Evolutionary conservation across 1,140 invertebrate genomes (phyloP).

Genomic region (Bradysia coprophila): DNA sequence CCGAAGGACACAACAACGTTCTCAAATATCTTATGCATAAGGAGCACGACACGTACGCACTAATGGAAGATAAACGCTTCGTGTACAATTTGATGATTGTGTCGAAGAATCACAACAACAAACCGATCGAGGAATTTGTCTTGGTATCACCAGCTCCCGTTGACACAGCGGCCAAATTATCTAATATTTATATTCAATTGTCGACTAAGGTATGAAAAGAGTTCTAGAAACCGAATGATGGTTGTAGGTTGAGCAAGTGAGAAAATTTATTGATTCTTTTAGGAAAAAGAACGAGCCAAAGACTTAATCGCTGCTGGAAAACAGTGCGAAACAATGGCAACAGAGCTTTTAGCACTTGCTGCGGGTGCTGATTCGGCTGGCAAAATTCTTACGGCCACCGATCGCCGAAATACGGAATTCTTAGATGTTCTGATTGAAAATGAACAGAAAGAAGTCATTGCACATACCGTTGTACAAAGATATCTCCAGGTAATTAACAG

Average conservation of each 20-base stretch:
- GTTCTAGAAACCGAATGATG: neutral
- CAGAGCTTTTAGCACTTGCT: constrained; percentile 83
- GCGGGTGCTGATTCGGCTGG: constrained; percentile 87
- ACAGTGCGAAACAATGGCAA: constrained; percentile 94
- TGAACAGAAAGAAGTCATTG: constrained; percentile 94
- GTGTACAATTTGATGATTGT: constrained; percentile 98
- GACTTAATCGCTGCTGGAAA: constrained; percentile 87
- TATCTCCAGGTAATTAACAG: constrained; percentile 59
- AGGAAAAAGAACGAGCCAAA: constrained; percentile 94
- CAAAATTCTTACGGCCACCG: constrained; percentile 75
- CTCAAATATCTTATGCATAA: constrained; percentile 91
- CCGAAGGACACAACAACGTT: constrained; percentile 90
- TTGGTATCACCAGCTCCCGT: constrained; percentile 92
- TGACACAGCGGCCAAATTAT: constrained; percentile 94
- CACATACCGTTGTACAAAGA: constrained; percentile 73
- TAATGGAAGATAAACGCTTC: constrained; percentile 96
- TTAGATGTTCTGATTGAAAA: constrained; percentile 96
- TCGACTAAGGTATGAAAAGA: constrained; percentile 50
- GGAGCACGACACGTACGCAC: constrained; percentile 87
- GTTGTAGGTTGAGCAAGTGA: neutral
- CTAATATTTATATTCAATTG: constrained; percentile 74
- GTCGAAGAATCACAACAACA: constrained; percentile 90
- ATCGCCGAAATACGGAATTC: constrained; percentile 82
- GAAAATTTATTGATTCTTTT: constrained; percentile 8
- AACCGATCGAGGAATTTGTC: constrained; percentile 93